These are phyloP conservation scores for Ctenopoma kingsleyae DNA, from an alignment of 2,797 vertebrate species.

Conservation along the genomic window DNA sequence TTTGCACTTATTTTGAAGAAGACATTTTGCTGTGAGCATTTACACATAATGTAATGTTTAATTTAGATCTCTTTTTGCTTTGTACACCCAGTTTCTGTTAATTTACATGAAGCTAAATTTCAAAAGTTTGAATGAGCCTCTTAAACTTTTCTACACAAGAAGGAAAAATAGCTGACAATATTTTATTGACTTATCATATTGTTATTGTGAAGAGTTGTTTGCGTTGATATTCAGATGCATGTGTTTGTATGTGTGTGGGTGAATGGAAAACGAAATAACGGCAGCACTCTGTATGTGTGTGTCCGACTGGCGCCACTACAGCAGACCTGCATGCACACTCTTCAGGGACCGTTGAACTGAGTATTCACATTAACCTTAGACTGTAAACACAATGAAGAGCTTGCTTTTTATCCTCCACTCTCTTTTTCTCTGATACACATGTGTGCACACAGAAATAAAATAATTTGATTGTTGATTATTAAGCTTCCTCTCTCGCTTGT, in stretches of 20 bases:
- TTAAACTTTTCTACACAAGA: slow-evolving; percentile 38
- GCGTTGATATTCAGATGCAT: slow-evolving; percentile 15
- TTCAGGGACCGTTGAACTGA: slow-evolving; percentile 62
- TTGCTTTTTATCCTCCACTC: slow-evolving; percentile 37
- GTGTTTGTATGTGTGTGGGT: slow-evolving; percentile 15
- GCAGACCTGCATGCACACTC: slow-evolving; percentile 41
- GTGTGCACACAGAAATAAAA: slow-evolving; percentile 28
- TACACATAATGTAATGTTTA: slow-evolving; percentile 85
- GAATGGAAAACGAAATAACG: slow-evolving; percentile 29
- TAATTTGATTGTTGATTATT: slow-evolving; percentile 54
- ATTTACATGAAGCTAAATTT: slow-evolving; percentile 55
- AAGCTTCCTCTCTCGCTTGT: slow-evolving; percentile 38
- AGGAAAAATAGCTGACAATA: slow-evolving; percentile 35
- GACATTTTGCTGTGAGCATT: slow-evolving; percentile 82
- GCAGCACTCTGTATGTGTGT: slow-evolving; percentile 9
- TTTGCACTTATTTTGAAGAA: slow-evolving; percentile 83
- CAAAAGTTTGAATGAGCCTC: slow-evolving; percentile 38
- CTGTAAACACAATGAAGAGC: slow-evolving; percentile 54
- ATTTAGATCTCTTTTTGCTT: slow-evolving; percentile 65
- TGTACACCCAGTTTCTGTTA: slow-evolving; percentile 35
- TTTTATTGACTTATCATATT: slow-evolving; percentile 36
- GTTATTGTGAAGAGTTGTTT: slow-evolving; percentile 36
- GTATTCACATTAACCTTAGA: slow-evolving; percentile 66
- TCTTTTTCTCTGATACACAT: not conserved
- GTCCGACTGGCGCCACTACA: slow-evolving; percentile 34